These are phyloP conservation scores for Euborellia annulipes DNA, from an alignment of 1,140 invertebrate genomes.

Conservation along the genomic window DNA sequence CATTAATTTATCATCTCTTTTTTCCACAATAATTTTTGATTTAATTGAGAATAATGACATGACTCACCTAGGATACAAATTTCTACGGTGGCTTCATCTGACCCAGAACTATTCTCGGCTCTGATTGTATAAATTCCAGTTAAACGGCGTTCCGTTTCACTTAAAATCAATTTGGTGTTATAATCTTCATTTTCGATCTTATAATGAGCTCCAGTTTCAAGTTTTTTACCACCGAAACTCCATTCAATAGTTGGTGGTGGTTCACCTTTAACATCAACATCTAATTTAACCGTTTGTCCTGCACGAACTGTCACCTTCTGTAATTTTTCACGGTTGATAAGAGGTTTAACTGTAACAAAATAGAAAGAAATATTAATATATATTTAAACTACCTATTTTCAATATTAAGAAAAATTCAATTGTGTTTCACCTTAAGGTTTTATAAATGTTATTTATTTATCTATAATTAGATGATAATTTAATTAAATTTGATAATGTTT, in stretches of 20 bases:
- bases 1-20: too few species aligned
- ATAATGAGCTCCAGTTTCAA: conserved; percentile 39
- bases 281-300: conserved; percentile 78
- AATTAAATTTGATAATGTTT: too few species aligned
- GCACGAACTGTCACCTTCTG: conserved; percentile 77
- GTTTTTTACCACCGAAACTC: conserved; percentile 54
- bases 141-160: conserved; percentile 62
- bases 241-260: conserved; percentile 86
- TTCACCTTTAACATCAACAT: conserved; percentile 89
- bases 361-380: too few species aligned
- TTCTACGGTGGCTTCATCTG: conserved; percentile 87
- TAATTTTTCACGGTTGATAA: conserved; percentile 82
- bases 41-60: too few species aligned
- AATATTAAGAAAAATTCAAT: neutral
- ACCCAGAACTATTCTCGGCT: conserved; percentile 82
- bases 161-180: conserved; percentile 70
- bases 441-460: too few species aligned
- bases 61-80: conserved; percentile 70
- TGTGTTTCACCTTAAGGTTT: neutral
- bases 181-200: conserved; percentile 89
- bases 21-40: too few species aligned
- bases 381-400: too few species aligned
- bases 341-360: conserved; percentile 65
- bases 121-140: conserved; percentile 83
- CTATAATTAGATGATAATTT: too few species aligned